Evolutionary conservation across 2,797 vertebrate species (phyloP), one percentile per base, ranked within the genome.

Genomic region (Babyrousa celebensis): DNA sequence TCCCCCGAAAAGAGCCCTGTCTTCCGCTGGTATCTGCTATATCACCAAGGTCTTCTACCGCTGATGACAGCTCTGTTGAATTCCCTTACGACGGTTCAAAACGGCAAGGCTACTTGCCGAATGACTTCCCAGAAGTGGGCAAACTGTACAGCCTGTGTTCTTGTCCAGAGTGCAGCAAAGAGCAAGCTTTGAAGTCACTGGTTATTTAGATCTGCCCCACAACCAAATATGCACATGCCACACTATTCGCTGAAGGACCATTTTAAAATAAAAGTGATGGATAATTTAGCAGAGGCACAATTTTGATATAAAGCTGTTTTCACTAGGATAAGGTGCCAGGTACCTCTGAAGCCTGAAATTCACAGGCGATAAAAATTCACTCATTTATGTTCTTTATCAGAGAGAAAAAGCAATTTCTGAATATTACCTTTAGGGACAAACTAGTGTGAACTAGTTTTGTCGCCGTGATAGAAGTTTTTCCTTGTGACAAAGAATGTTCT

Each of bases 401-500:
- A 94, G 36, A 94, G 36, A 79, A 77, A 72, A 36, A 92, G 23
- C 32, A 71, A 85, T 72, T 96, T 92, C 77, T 92, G 82, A 96
- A 84, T 82, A 70, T 18, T 82, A 93, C 32, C 62, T 52, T 94
- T 18, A 95, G 88, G 75, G 67, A 95, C 84, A 92, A 82, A 91
- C 48, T 74, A 93, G 14, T 87, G 18, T 78, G 85, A 95, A 82
- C 17, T 85, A 96, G 96, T 98, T 98, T 98, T 98, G 98, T 98
- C 98, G 98, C 82, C 98, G 96, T 97, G 0, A 97, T 98, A 98
- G 94, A 98, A 92, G 78, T 52, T 95, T 85, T 87, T 91, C 80
- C 83, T 78, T 48, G 48, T 71, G 84, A 95, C 74, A 87, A 98
- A 98, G 97, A 98, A 97, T 95, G 97, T 98, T 96, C 98, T 97